phyloP scores from a whole-genome alignment of 2,797 vertebrate genomes.

The Spinus pinus region DNA sequence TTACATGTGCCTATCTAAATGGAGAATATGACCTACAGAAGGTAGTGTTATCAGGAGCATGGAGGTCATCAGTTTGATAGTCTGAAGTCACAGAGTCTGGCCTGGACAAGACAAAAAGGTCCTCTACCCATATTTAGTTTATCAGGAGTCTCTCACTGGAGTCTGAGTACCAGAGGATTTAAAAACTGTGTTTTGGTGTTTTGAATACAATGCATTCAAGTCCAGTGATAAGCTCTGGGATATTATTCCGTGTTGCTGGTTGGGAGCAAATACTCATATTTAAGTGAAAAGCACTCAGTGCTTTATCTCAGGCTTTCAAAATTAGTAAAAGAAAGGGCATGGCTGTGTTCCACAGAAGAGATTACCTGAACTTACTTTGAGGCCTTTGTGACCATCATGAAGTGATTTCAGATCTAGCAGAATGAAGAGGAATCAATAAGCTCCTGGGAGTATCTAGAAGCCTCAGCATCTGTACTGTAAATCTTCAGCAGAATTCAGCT shows the following conservation, averaged over 20 bases:
- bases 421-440: neutral
- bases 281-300: neutral
- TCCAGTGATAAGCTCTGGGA: neutral
- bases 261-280: neutral
- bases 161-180: neutral
- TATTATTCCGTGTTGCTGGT: neutral
- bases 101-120: neutral
- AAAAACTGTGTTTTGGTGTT: neutral
- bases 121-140: neutral
- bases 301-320: neutral
- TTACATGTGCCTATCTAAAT: neutral
- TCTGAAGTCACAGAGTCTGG: neutral
- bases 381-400: neutral
- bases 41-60: neutral
- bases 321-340: neutral
- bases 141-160: neutral
- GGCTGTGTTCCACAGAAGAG: neutral
- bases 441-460: neutral
- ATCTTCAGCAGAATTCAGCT: neutral
- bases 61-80: neutral
- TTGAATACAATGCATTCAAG: neutral
- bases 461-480: neutral
- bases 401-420: neutral
- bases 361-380: neutral
- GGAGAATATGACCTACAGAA: neutral